Evolutionary conservation across 2,888 invertebrate genomes (phyloP), one percentile per base, ranked within the genome.

Genomic region (Nowickia ferox): DNA sequence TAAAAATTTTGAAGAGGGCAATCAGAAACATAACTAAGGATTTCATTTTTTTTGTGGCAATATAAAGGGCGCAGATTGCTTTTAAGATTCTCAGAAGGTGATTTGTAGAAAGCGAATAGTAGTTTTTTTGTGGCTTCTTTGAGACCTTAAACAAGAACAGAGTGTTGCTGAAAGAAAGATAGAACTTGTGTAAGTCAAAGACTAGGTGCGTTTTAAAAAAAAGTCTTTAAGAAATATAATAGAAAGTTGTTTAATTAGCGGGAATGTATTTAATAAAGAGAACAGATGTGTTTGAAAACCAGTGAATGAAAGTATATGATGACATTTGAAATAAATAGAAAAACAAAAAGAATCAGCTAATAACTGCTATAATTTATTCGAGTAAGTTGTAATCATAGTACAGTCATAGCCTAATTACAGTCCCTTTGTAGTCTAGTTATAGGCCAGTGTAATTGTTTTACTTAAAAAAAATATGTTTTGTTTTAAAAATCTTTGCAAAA

Each of bases 1-100:
- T 82, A 65, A 59, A 65, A 59, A 46, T 57, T 78, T 65, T 82
- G 65, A 85, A 82, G 85, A 74, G 78, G 85, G 75, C 85, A 78
- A 85, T 82, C 85, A 85, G 51, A 82, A 82, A 75, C 82, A 85
- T 48, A 30, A 77, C 69, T 48, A 72, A 78, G 59, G 42, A 66
- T 53, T n/a, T n/a, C n/a, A n/a, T n/a, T 68, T 81, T 59, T 5
- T 13, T 68, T 51, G 22, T 9, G 15, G 30, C 13, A 65, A 51
- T 5, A 11, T 75, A 75, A 68, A 75, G 68, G 44, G 19, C 42
- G 55, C 63, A 71, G 71, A 71, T 65, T 79, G 55, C 53, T 55
- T 71, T 79, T 63, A 78, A 69, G 42, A 19, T 44, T 19, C 40
- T 51, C 11, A 13, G 42, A 19, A 10, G 44, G 15, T 9, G 8